Base-by-base conservation (phyloP, 2,113 vertebrate species). In the Chaetodon auriga region DNA sequence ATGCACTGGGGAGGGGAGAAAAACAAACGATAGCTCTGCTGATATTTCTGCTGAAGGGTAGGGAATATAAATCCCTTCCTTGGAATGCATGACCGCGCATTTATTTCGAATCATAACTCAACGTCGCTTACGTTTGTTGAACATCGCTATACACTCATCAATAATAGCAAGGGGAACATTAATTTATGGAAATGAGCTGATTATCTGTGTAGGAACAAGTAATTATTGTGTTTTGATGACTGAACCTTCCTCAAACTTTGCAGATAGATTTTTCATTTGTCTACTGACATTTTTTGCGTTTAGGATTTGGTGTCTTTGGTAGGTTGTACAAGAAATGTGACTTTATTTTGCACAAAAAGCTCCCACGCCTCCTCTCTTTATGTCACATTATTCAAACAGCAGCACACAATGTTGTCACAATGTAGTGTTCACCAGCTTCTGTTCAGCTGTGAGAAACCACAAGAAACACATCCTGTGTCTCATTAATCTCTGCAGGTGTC, bases 21-120 rank as follows among this genome's bases (percentile, higher is more conserved):
- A 93, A 91, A 92, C 89, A 93, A 93, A 86, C 58, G 58, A 77
- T 77, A 78, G 84, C 84, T 82, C 82, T 85, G 88, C 89, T 90
- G 88, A 92, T 88, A 90, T 92, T 93, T 90, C 88, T 84, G 85
- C 91, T 91, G 89, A 92, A 92, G 90, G 88, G 82, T 75, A 63
- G 76, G 71, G 87, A 91, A 88, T 84, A 91, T 93, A 90, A 92
- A 94, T 92, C 86, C 81, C 60, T 46, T 75, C 30, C 61, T n/a
- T 21, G 76, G 79, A 85, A 91, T 84, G 90, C 89, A 88, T 89
- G 91, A 89, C 84, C 89, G 60, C 18, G 58, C 90, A 88, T 91
- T 89, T 91, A 86, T 94, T 89, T 70, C 30, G 73, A 84, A 89
- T 89, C 87, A 90, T 90, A 89, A 92, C 75, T 93, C 89, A 90